Percentiles rank a stretch among this genome's conserved stretches.
Conservation (phyloP, 2,797 vertebrate species). For the Phalanger gymnotis region DNA sequence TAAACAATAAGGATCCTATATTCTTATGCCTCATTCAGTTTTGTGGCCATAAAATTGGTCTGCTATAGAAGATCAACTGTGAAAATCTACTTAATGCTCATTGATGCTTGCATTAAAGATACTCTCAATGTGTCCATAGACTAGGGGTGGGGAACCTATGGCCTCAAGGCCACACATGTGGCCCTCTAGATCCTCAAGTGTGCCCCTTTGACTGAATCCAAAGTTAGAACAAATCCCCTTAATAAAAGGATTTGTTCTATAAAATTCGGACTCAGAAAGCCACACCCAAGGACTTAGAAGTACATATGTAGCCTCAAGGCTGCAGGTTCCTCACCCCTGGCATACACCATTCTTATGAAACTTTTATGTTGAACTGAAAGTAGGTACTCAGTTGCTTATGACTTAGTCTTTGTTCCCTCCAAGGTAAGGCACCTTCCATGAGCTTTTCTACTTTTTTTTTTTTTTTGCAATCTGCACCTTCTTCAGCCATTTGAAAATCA, state of each 20-base stretch:
- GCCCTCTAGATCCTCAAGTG: too few species aligned
- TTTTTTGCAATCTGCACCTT: too few species aligned
- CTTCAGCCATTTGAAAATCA: too few species aligned
- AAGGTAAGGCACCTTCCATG: neutral
- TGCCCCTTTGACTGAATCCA: too few species aligned
- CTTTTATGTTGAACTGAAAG: neutral
- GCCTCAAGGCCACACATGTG: too few species aligned
- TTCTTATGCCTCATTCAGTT: neutral
- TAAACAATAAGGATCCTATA: neutral
- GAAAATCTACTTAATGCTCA: neutral
- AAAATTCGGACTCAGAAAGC: too few species aligned
- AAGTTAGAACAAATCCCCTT: too few species aligned
- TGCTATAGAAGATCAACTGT: neutral
- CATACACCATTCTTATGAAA: neutral
- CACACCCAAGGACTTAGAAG: too few species aligned
- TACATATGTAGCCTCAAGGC: too few species aligned
- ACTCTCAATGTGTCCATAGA: neutral
- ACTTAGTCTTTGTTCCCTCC: neutral
- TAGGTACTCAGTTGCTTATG: neutral
- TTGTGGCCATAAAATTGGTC: neutral
- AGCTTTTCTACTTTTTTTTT: neutral
- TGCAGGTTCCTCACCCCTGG: too few species aligned
- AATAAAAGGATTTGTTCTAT: too few species aligned
- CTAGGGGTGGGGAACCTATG: neutral
- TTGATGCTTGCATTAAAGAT: neutral